Evolutionary conservation across 2,888 invertebrate species (phyloP).

Genomic region (Cheilosia vulpina): DNA sequence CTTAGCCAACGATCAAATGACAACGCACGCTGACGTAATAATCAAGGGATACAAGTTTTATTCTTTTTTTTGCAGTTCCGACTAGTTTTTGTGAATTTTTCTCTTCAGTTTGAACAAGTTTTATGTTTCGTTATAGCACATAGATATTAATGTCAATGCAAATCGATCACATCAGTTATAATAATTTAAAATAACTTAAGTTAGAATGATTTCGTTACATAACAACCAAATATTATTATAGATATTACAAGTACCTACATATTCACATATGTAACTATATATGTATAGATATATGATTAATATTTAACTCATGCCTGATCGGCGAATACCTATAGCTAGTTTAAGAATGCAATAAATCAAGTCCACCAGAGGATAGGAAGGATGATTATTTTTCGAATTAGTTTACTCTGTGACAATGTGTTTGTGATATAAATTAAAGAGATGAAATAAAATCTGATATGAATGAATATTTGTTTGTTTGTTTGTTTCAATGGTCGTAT

Average conservation of each 20-base stretch:
- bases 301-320: conserved; percentile 2
- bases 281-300: conserved; percentile 14
- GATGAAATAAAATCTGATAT: conserved; percentile 40
- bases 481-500: background rate
- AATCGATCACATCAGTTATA: conserved; percentile 63
- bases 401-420: conserved; percentile 58
- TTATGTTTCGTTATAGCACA: conserved; percentile 54
- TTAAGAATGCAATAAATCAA: conserved; percentile 65
- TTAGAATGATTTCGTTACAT: conserved; percentile 69
- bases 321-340: background rate
- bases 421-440: conserved; percentile 67
- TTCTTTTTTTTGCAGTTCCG: conserved; percentile 36
- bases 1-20: conserved; percentile 40
- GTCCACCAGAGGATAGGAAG: conserved; percentile 5
- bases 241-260: conserved; percentile 49
- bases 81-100: conserved; percentile 13
- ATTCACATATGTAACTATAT: background rate
- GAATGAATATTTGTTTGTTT: background rate
- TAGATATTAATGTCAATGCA: conserved; percentile 70
- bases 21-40: conserved; percentile 48
- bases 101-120: conserved; percentile 35
- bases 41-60: background rate
- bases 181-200: conserved; percentile 25
- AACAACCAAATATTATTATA: conserved; percentile 39
- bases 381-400: conserved; percentile 35